Base-by-base conservation (phyloP, 2,888 invertebrate genomes). In the Drosophila diplacantha region DNA sequence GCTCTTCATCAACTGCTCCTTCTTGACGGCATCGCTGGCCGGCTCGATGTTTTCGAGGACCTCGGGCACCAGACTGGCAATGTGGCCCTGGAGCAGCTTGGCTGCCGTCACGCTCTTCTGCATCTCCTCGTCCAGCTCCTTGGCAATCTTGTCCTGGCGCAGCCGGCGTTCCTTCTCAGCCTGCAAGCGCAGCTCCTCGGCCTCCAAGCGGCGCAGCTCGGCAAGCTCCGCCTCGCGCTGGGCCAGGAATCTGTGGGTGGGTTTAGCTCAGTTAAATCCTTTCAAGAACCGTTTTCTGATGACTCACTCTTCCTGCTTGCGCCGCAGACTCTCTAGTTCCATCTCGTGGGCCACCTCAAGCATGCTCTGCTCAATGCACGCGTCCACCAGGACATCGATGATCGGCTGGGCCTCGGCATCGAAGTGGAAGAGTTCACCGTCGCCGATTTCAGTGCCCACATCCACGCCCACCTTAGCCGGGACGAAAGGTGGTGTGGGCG, bases 351-450 rank as follows among this genome's bases (percentile, higher is more conserved):
- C 91, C 35, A 96, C 95, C 88, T 98, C 97, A 14, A 94, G 91
- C 75, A 97, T 89, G 46, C 96, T 93, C 89, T 96, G 96, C 87
- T 97, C 96, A 63, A 96, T 91, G 64, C 96, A 95, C 88, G 95
- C 95, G 53, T 96, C 96, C 43, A 97, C 94, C 66, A 98, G 90
- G 50, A 94, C 93, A 88, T 97, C 96, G 69, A 97, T 90, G 71
- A 97, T 93, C 3, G 97, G 96, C 87, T 94, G 93, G 54, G 97
- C 96, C 89, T 97, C 97, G 84, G 92, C 89, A 88, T 97, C 96
- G 89, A 96, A 98, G 90, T 97, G 95, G 89, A 96, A 97, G 58
- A 98, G 95, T 87, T 98, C 97, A 56, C 96, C 96, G 3, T 96
- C 95, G 80, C 92, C 92, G 71, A 98, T 96, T 90, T 98, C 96